Conservation (phyloP, 2,113 vertebrate genomes). For the Anser brachyrhynchus region DNA sequence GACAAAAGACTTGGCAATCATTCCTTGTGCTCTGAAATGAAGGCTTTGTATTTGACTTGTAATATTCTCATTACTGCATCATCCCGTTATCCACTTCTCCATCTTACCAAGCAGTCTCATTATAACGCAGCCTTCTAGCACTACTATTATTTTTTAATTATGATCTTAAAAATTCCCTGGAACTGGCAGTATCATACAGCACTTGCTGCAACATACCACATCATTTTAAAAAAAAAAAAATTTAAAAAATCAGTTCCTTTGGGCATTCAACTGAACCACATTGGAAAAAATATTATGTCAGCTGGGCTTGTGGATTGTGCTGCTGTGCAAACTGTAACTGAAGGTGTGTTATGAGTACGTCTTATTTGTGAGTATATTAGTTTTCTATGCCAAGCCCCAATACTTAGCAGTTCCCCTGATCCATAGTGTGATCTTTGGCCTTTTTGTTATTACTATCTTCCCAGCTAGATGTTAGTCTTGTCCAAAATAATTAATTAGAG, state of each 20-base stretch:
- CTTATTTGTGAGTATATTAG: conserved; percentile 1
- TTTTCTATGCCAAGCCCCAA: conserved; percentile 69
- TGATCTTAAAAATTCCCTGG: conserved; percentile 54
- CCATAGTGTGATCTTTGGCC: conserved; percentile 79
- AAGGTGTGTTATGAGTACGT: neutral
- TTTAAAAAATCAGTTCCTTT: conserved; percentile 38
- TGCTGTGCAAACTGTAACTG: conserved; percentile 31
- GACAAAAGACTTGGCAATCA: conserved; percentile 15
- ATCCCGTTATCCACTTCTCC: neutral
- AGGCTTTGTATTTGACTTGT: neutral
- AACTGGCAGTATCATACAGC: conserved; percentile 18
- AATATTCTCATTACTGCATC: neutral
- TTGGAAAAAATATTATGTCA: neutral
- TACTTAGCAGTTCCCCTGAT: conserved; percentile 76
- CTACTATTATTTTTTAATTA: neutral
- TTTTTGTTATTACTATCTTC: conserved; percentile 71
- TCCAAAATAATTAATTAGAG: conserved; percentile 50
- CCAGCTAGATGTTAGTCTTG: conserved; percentile 51
- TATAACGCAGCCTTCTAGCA: neutral
- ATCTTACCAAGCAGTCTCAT: neutral
- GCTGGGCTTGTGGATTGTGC: conserved; percentile 22
- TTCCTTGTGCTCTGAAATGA: conserved; percentile 13
- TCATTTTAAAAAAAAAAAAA: neutral
- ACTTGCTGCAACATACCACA: neutral
- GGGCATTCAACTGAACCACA: conserved; percentile 42